A percentile compares a stretch with the other conserved stretches of the same genome.
Conservation (phyloP, 2,888 invertebrate species). For the Erebia aethiops region DNA sequence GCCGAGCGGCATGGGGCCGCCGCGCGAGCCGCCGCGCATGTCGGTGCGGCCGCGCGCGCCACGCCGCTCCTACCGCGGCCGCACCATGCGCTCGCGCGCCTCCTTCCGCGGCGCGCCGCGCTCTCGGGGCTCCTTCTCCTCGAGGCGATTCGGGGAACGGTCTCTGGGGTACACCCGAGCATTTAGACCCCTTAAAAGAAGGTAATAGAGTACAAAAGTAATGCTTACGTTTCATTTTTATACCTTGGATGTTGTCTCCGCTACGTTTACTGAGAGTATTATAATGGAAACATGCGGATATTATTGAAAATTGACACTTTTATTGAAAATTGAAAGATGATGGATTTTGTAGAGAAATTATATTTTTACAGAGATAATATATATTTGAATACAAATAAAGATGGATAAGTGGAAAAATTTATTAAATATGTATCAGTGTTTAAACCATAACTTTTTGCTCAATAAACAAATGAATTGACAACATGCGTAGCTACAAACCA, state of each 20-base stretch:
- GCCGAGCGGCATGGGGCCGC: conserved; percentile 76
- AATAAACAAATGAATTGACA: background rate
- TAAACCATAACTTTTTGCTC: background rate
- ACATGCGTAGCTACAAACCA: conserved; percentile 1
- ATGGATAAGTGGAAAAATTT: conserved; percentile 1
- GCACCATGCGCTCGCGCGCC: conserved; percentile 80
- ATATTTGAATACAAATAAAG: background rate
- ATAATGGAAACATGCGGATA: conserved; percentile 9
- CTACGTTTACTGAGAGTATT: background rate
- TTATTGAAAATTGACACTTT: background rate
- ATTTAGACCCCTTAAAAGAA: conserved; percentile 77
- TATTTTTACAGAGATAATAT: background rate
- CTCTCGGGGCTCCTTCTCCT: conserved; percentile 74
- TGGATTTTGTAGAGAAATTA: conserved; percentile 2
- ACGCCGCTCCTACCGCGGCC: conserved; percentile 80
- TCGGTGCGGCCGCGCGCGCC: conserved; percentile 75
- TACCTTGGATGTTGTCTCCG: conserved; percentile 31
- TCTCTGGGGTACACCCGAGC: conserved; percentile 72
- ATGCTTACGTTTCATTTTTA: conserved; percentile 52
- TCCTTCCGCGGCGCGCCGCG: conserved; percentile 81
- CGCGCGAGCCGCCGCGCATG: conserved; percentile 67
- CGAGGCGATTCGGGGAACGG: conserved; percentile 69
- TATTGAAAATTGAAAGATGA: background rate
- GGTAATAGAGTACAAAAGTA: conserved; percentile 68
- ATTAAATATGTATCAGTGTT: background rate